Evolutionary conservation across 2,797 vertebrate genomes (phyloP), one percentile per base, ranked within the genome.

Genomic region (Bothrops alternatus): DNA sequence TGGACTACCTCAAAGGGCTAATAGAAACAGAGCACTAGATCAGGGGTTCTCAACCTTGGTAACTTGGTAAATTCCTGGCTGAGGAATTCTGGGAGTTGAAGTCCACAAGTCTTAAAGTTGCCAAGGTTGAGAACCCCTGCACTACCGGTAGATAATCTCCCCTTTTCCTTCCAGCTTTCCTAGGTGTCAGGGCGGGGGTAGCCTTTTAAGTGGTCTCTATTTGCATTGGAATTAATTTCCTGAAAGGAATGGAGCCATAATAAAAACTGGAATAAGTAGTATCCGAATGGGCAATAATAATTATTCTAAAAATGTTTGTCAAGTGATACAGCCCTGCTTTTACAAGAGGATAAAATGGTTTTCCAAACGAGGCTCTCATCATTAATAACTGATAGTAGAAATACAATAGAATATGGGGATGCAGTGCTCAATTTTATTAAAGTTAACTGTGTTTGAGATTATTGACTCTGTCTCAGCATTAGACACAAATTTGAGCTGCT

Each of bases 321-420:
- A 1, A 26, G 18, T 47, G 47, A 37, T 53, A 10, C 82, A 86
- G 28, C 42, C 85, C 28, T 87, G 8, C 55, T 78, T 78, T 90
- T 42, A 60, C 28, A 61, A 60, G 25, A 11, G 20, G 12, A 47
- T 56, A 47, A 63, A 60, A 90, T 47, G 14, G 5, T n/a, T 55
- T 55, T 25, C 11, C 88, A 56, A 91, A 93, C 0, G 6, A 23
- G 55, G 47, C 4, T 61, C 50, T 91, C 42, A 1, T 0, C 42
- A 90, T 93, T 90, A 93, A 3, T 13, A 65, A 0, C 94, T 93
- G 93, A 89, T 14, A 95, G 0, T 0, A 13, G 26, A 25, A 89
- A 14, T 90, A 88, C 89, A 1, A 20, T 10, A 92, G 28, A 42
- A 69, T 93, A 86, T 7, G 11, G 0, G 11, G 90, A 93, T 14